Conservation (phyloP, 2,113 vertebrate species). For the Leuciscus idus region DNA sequence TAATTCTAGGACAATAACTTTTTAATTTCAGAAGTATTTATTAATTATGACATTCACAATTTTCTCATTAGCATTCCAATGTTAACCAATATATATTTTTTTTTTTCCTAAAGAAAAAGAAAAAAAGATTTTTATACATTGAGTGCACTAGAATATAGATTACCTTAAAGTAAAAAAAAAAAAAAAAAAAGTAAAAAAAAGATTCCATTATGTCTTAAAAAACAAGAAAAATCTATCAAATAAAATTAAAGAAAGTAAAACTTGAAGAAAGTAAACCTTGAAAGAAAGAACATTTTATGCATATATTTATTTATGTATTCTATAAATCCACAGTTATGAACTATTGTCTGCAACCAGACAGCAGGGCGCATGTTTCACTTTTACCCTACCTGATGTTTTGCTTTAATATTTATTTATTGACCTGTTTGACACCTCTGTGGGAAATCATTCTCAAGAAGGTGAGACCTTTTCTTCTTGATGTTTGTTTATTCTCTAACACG, state of each 20-base stretch:
- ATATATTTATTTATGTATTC: background rate
- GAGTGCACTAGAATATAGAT: background rate
- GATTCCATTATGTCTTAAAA: too few species aligned
- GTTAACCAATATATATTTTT: too few species aligned
- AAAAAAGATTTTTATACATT: too few species aligned
- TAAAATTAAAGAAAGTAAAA: background rate
- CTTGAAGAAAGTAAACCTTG: background rate
- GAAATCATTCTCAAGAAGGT: conserved; percentile 45
- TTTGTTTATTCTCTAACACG: conserved; percentile 20
- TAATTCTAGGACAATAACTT: background rate
- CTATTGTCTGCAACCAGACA: background rate
- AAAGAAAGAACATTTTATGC: background rate
- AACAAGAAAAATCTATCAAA: background rate
- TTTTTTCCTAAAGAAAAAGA: too few species aligned
- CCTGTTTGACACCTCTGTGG: conserved; percentile 11
- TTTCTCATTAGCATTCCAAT: background rate
- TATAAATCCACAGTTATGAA: background rate
- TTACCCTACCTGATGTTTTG: background rate
- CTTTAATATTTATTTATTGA: background rate
- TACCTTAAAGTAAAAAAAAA: background rate
- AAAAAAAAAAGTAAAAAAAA: background rate
- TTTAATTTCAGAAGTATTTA: background rate
- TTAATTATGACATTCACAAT: background rate
- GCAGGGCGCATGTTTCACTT: background rate
- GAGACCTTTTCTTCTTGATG: background rate